A percentile compares a stretch with the other conserved stretches of the same genome.
These are phyloP conservation scores for Nycticorax nycticorax DNA, from an alignment of 2,113 vertebrate species.

Conservation along the genomic window DNA sequence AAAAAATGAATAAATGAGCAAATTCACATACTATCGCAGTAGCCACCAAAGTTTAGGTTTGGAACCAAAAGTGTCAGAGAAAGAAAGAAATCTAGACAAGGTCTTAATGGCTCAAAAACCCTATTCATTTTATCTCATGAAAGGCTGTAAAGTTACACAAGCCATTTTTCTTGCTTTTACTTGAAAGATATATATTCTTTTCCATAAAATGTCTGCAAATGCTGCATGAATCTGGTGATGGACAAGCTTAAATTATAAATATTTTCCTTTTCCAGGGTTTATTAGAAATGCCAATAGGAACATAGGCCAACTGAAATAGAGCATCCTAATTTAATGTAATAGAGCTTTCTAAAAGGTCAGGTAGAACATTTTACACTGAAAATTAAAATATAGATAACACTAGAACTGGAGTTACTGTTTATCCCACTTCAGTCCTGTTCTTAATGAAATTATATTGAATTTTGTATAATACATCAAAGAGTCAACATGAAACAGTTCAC, in stretches of 20 bases:
- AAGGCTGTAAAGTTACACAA: not conserved
- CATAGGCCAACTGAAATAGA: not conserved
- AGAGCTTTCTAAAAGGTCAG: constrained; percentile 56
- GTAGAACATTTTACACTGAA: constrained; percentile 26
- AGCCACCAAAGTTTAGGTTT: not conserved
- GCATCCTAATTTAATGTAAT: constrained; percentile 10
- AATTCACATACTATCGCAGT: not conserved
- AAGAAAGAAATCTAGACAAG: not conserved
- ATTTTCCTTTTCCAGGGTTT: constrained; percentile 35
- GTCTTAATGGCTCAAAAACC: not conserved
- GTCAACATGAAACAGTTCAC: constrained; percentile 39
- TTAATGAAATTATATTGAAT: constrained; percentile 38
- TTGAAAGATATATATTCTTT: not conserved
- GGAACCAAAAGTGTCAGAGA: not conserved
- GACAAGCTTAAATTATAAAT: constrained; percentile 36
- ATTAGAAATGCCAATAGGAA: constrained; percentile 4
- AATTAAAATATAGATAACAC: constrained; percentile 48
- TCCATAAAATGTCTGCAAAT: not conserved
- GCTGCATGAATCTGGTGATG: not conserved
- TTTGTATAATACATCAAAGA: constrained; percentile 42
- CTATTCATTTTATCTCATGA: not conserved
- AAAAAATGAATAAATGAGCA: constrained; percentile 31
- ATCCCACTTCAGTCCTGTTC: constrained; percentile 4
- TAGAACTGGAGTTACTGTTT: constrained; percentile 27
- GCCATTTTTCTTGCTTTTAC: not conserved